A percentile compares a stretch with the other conserved stretches of the same genome.
phyloP scores from a whole-genome alignment of 2,113 vertebrate species.

The Eptesicus fuscus region DNA sequence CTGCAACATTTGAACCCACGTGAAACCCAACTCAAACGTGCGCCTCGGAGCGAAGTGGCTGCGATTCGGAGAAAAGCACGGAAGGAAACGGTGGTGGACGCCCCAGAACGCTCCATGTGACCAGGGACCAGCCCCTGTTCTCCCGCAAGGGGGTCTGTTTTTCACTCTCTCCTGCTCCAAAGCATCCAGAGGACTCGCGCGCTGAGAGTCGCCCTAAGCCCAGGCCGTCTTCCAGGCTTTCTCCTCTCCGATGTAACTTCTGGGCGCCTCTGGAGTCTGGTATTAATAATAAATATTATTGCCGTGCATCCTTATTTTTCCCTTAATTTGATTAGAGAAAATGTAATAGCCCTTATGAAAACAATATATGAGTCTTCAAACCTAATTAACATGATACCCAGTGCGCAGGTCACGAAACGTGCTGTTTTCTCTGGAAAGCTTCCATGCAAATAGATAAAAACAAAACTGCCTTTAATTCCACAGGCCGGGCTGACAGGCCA shows the following conservation, averaged over 20 bases:
- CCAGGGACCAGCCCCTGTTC: background rate
- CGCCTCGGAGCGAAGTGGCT: background rate
- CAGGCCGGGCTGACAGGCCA: constrained; percentile 73
- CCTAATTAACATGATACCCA: constrained; percentile 88
- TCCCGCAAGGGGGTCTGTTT: constrained; percentile 46
- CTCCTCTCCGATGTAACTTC: constrained; percentile 74
- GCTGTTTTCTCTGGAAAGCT: constrained; percentile 87
- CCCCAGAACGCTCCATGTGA: background rate
- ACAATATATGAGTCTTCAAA: constrained; percentile 89
- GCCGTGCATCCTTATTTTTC: constrained; percentile 86
- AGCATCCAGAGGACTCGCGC: constrained; percentile 50
- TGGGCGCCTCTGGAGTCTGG: constrained; percentile 84
- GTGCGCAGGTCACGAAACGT: constrained; percentile 84
- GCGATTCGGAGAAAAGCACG: background rate
- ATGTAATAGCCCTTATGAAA: constrained; percentile 91
- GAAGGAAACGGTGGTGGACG: background rate
- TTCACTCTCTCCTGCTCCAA: constrained; percentile 69
- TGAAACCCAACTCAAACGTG: background rate
- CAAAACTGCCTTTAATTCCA: constrained; percentile 82
- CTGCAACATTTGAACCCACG: background rate
- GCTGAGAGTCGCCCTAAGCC: constrained; percentile 79
- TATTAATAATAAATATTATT: constrained; percentile 91
- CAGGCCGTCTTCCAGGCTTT: constrained; percentile 76
- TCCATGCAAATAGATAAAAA: constrained; percentile 89
- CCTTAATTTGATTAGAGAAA: constrained; percentile 89